These are phyloP conservation scores for Prolemur simus DNA, from an alignment of 2,113 vertebrate genomes.

Conservation along the genomic window DNA sequence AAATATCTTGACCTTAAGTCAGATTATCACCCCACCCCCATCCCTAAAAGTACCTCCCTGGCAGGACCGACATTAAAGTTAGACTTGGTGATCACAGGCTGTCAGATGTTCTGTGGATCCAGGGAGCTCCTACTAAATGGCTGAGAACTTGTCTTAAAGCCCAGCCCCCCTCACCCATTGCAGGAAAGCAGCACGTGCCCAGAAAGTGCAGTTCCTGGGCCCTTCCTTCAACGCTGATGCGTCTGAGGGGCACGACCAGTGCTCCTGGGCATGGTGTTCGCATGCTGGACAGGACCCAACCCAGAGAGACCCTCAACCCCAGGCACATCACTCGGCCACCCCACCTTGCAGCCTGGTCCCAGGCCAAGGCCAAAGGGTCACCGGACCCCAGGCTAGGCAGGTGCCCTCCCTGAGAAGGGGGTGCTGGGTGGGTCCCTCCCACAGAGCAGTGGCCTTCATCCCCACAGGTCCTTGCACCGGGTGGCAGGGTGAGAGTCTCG, in stretches of 20 bases:
- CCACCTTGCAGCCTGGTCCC: background rate
- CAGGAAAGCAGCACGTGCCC: background rate
- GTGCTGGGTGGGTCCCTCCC: background rate
- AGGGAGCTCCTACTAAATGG: no score
- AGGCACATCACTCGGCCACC: no score
- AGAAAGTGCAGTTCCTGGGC: background rate
- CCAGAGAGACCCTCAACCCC: background rate
- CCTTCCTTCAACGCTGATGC: background rate
- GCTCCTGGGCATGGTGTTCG: accelerated
- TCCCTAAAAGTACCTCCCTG: background rate
- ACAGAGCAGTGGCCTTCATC: background rate
- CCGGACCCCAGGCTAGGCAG: background rate
- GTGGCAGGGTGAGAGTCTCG: background rate
- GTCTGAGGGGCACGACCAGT: accelerated
- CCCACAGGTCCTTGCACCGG: no score
- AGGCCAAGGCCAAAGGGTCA: background rate
- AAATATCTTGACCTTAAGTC: background rate
- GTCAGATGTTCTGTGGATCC: background rate
- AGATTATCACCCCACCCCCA: background rate
- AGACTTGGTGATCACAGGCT: background rate
- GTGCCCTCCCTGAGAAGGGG: no score
- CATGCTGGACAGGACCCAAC: no score
- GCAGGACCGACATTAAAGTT: background rate
- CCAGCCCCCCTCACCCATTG: no score
- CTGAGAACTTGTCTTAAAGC: background rate